phyloP scores from a whole-genome alignment of 2,797 vertebrate genomes.

The Epinephelus awoara region DNA sequence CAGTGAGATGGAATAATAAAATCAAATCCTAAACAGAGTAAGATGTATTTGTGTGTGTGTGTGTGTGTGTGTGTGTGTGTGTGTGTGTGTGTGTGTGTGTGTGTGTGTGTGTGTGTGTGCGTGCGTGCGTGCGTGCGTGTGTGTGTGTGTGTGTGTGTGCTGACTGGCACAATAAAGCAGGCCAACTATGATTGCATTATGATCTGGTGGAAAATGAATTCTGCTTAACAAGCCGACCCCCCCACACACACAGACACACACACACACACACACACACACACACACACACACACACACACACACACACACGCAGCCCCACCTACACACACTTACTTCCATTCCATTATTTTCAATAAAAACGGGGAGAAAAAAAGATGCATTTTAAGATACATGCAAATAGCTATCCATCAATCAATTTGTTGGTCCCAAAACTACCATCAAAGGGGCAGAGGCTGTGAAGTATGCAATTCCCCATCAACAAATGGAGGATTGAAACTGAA shows the following conservation, averaged over 20 bases:
- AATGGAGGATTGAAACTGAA: constrained; percentile 83
- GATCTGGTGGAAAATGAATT: constrained; percentile 83
- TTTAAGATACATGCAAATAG: constrained; percentile 89
- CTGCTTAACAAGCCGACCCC: constrained; percentile 73
- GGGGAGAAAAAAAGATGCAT: constrained; percentile 69
- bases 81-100: constrained; percentile 22
- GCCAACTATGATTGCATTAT: constrained; percentile 79
- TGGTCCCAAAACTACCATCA: constrained; percentile 85
- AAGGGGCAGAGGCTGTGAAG: constrained; percentile 86
- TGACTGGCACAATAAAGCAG: constrained; percentile 78
- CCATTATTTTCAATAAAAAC: constrained; percentile 77
- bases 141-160: constrained; percentile 42
- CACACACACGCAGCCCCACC: constrained; percentile 38
- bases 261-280: background rate
- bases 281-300: constrained; percentile 9
- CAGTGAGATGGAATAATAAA: constrained; percentile 88
- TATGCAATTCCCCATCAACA: constrained; percentile 87
- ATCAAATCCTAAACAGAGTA: constrained; percentile 86
- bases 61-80: constrained; percentile 17
- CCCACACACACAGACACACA: background rate
- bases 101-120: constrained; percentile 11
- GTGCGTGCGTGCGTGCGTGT: no score
- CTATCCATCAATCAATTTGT: constrained; percentile 88
- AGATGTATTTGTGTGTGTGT: constrained; percentile 64
- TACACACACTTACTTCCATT: constrained; percentile 72